Base-by-base conservation (phyloP, 2,888 invertebrate species). In the Phlogophora meticulosa region DNA sequence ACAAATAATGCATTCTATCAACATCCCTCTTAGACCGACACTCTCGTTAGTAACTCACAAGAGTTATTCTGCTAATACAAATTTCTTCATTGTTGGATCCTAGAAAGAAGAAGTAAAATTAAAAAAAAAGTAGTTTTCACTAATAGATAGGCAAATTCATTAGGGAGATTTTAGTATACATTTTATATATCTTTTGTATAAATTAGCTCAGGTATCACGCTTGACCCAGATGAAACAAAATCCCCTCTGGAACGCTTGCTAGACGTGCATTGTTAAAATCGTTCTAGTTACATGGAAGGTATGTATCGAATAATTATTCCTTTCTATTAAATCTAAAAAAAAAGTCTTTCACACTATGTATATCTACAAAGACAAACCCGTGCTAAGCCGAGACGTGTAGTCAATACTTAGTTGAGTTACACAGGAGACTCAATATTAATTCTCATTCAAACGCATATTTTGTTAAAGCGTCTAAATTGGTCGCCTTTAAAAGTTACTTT, bases 391-490 rank as follows among this genome's bases (percentile, higher is more conserved):
- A 34, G 51, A 51, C 51, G 53, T 55, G 53, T 55, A 55, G 53
- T 55, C 40, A 55, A 55, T 55, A 55, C 40, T 55, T 55, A 55
- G 53, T 55, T 40, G 38, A 55, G 53, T 55, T 55, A 55, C 40
- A 55, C 40, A 55, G 53, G 53, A 55, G 55, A 55, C 28, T 55
- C 55, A 55, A 55, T 55, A 55, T 55, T 2, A 42, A 55, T 55
- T 55, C 55, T 28, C 55, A 55, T 55, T 55, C 55, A 42, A 55
- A 55, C 55, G 55, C 55, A 55, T 55, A 55, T 55, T 55, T 55
- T 55, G 55, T 55, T 55, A 42, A 55, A 55, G 55, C 55, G n/a
- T n/a, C n/a, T n/a, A n/a, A n/a, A n/a, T n/a, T n/a, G n/a, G n/a
- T n/a, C n/a, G n/a, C n/a, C n/a, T n/a, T n/a, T n/a, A n/a, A n/a